These are phyloP conservation scores for Helicolenus hilgendorfi DNA, from an alignment of 2,797 vertebrate genomes.

Conservation along the genomic window DNA sequence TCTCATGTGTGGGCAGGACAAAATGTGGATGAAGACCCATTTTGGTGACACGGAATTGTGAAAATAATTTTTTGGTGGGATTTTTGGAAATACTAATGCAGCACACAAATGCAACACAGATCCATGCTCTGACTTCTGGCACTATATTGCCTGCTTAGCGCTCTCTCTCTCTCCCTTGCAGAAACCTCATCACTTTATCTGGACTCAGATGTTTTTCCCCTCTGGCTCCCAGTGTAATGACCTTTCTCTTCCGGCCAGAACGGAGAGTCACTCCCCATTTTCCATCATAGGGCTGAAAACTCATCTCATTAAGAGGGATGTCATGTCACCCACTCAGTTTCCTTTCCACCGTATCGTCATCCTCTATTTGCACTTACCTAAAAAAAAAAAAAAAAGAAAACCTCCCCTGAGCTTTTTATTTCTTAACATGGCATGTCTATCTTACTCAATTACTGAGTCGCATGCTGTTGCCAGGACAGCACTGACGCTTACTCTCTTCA, in stretches of 20 bases:
- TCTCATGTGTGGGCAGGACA: background rate
- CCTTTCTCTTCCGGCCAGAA: constrained; percentile 67
- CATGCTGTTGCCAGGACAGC: background rate
- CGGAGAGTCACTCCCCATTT: constrained; percentile 55
- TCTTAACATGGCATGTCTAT: background rate
- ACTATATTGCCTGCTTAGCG: background rate
- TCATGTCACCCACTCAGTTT: constrained; percentile 44
- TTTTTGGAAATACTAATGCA: background rate
- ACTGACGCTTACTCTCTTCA: background rate
- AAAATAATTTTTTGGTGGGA: background rate
- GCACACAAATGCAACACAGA: background rate
- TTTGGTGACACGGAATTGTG: background rate
- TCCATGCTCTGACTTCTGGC: constrained; percentile 2
- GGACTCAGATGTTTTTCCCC: constrained; percentile 64
- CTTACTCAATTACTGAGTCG: background rate
- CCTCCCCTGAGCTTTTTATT: background rate
- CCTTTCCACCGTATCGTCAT: background rate
- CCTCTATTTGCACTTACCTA: constrained; percentile 3
- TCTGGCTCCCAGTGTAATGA: constrained; percentile 64
- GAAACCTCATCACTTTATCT: constrained; percentile 60
- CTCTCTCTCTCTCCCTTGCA: constrained; percentile 20
- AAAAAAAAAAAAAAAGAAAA: background rate
- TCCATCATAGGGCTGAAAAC: constrained; percentile 46
- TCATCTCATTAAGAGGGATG: constrained; percentile 58
- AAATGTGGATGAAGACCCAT: background rate